Evolutionary conservation across 1,140 invertebrate species (phyloP), one percentile per base, ranked within the genome.

Genomic region (Tribolium madens): DNA sequence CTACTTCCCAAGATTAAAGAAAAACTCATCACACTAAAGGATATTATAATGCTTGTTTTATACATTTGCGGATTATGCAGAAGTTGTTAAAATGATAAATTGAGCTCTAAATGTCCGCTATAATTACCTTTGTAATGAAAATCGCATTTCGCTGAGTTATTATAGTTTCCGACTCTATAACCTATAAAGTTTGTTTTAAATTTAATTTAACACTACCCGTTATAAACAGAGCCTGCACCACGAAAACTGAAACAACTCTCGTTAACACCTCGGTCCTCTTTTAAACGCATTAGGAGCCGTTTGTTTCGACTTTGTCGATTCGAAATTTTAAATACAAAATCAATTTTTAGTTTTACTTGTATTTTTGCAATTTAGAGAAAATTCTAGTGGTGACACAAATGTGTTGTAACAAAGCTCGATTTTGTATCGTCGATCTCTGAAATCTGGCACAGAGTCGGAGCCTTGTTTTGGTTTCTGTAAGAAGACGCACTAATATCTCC

Each of bases 1-100:
- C 75, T 79, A 81, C 80, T 82, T 71, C 73, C 69, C 77, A 75
- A 81, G 81, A 82, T 82, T 82, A 82, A 82, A 81, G 81, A 82
- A 81, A 82, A 81, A 81, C 81, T 82, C 81, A 81, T 82, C 81
- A 81, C 50, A 69, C 80, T 80, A 78, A 82, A 73, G 80, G 76
- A 81, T 81, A 81, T 80, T 73, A 81, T 82, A 81, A 82, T 81
- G 78, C 76, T 78, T 81, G 78, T 76, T 82, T 81, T 73, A 80
- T 79, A 80, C 75, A 77, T 82, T 78, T 77, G 76, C 42, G 81
- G 77, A 80, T 82, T 79, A 80, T 80, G 79, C 77, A 52, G 69
- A 50, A 72, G 75, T 73, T 76, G 69, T 76, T 78, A 74, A 69
- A 68, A 78, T 75, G 75, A 79, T 75, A 75, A 53, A 75, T 52